Evolutionary conservation across 2,888 invertebrate genomes (phyloP).

Genomic region (Athrips mouffetella): DNA sequence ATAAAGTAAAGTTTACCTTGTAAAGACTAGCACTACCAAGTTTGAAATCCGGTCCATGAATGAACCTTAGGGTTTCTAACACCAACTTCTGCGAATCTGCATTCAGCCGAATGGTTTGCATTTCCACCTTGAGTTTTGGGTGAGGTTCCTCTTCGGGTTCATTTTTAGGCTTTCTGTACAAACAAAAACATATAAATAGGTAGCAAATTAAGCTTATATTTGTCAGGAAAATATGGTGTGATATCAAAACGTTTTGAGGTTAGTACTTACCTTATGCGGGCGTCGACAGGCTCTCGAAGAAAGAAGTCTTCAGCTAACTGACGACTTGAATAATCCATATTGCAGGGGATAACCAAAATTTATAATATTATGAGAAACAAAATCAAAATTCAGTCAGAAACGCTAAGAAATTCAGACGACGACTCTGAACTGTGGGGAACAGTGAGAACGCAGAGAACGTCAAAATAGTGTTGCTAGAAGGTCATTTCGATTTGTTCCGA

Average conservation of each 20-base stretch:
- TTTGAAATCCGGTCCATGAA: slow-evolving; percentile 85
- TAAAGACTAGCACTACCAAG: slow-evolving; percentile 76
- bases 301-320: slow-evolving; percentile 81
- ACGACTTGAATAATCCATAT: slow-evolving; percentile 79
- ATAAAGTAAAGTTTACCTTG: slow-evolving; percentile 61
- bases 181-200: slow-evolving; percentile 16
- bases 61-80: slow-evolving; percentile 84
- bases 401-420: background rate
- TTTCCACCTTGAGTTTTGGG: slow-evolving; percentile 82
- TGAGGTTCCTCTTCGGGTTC: slow-evolving; percentile 68
- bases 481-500: too few relatives aligned
- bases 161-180: slow-evolving; percentile 58
- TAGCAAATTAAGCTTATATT: background rate
- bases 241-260: slow-evolving; percentile 16
- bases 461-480: too few relatives aligned
- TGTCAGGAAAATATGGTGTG: slow-evolving; percentile 33
- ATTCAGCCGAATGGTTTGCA: slow-evolving; percentile 84
- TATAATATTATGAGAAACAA: too few relatives aligned
- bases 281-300: slow-evolving; percentile 79
- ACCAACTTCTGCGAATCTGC: slow-evolving; percentile 85
- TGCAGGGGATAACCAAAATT: slow-evolving; percentile 9
- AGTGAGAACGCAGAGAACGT: background rate
- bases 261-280: slow-evolving; percentile 75
- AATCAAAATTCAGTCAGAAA: background rate
- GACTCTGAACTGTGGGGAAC: background rate